phyloP scores from a whole-genome alignment of 2,888 invertebrate genomes.

The Linyphia triangularis region DNA sequence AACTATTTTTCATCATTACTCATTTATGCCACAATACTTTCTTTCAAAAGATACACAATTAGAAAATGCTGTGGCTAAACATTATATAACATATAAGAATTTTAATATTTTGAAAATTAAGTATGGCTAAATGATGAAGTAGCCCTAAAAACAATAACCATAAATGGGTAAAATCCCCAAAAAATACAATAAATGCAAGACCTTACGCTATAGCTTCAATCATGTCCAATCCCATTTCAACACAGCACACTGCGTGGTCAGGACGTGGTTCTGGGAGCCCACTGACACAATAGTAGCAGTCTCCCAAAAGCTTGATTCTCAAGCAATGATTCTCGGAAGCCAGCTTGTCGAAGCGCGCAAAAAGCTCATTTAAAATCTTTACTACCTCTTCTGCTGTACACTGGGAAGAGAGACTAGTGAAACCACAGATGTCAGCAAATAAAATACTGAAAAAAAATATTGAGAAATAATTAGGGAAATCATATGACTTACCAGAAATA shows the following conservation, averaged over 20 bases:
- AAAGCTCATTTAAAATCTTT: conserved; percentile 91
- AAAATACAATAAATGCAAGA: background rate
- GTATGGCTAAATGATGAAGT: too few relatives aligned
- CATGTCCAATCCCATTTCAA: conserved; percentile 99
- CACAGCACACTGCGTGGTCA: conserved; percentile 97
- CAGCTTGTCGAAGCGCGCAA: conserved; percentile 92
- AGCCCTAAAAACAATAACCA: too few relatives aligned
- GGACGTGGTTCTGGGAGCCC: conserved; percentile 94
- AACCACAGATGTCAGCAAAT: conserved; percentile 95
- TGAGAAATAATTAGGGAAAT: too few relatives aligned
- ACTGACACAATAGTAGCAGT: conserved; percentile 90
- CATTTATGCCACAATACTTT: too few relatives aligned
- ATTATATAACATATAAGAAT: too few relatives aligned
- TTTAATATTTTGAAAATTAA: too few relatives aligned
- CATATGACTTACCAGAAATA: too few relatives aligned
- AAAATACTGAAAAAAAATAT: conserved; percentile 87
- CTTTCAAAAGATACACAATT: too few relatives aligned
- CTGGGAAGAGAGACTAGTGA: conserved; percentile 87
- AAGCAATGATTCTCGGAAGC: conserved; percentile 97
- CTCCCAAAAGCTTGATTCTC: conserved; percentile 95
- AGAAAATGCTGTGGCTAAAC: too few relatives aligned
- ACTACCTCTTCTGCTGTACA: conserved; percentile 95
- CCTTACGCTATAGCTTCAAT: conserved; percentile 98
- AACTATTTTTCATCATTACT: too few relatives aligned
- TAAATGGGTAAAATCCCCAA: too few relatives aligned